A percentile compares a stretch with the other conserved stretches of the same genome.
phyloP scores from a whole-genome alignment of 2,797 vertebrate species.

The Squalus acanthias region DNA sequence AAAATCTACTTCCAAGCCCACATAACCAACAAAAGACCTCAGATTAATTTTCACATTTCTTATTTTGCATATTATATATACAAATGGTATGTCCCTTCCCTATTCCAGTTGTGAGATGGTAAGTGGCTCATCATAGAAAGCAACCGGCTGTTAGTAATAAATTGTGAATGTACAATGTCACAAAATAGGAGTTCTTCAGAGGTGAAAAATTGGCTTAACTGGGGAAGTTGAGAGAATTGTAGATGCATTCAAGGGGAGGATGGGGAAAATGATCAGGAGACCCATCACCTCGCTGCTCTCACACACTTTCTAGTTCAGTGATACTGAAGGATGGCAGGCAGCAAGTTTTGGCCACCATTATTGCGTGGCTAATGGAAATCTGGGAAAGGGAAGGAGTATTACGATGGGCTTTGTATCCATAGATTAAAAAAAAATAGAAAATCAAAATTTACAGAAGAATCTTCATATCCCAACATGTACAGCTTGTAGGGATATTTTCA shows the following conservation, averaged over 20 bases:
- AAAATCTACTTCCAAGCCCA: neutral
- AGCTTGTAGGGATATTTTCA: neutral
- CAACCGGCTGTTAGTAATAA: neutral
- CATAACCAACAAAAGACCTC: neutral
- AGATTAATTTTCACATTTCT: neutral
- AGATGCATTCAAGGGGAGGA: neutral
- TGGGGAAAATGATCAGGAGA: neutral
- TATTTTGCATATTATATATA: neutral
- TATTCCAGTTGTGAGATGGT: neutral
- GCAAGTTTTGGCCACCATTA: neutral
- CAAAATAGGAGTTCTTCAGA: neutral
- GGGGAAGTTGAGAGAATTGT: neutral
- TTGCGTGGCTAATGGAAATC: neutral
- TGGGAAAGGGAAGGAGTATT: neutral
- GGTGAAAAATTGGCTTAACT: neutral
- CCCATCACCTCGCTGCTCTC: neutral
- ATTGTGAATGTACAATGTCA: neutral
- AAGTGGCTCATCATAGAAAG: neutral
- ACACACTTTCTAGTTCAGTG: neutral
- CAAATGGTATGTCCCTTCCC: neutral
- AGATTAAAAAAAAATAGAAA: neutral
- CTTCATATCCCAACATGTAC: neutral
- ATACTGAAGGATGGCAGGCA: neutral
- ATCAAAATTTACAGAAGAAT: conserved; percentile 9
- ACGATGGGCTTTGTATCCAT: neutral